phyloP scores from a whole-genome alignment of 2,113 vertebrate genomes.

The Xiphophorus maculatus region DNA sequence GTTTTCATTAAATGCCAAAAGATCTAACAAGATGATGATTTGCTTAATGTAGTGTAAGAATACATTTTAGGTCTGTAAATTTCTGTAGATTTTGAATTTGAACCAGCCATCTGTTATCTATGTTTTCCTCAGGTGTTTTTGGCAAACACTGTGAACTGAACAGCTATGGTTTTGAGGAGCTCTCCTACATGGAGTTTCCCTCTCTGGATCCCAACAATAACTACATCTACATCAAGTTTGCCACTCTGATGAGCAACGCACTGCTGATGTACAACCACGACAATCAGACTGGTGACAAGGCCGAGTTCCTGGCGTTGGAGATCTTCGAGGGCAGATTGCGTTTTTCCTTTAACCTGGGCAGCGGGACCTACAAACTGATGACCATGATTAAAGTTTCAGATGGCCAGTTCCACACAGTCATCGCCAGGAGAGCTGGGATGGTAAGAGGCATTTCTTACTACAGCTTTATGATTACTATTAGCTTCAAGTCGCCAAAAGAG shows the following conservation, averaged over 20 bases:
- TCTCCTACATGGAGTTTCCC: slow-evolving; percentile 98
- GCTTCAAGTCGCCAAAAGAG: slow-evolving; percentile 7
- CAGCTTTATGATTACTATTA: not conserved
- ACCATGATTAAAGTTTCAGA: slow-evolving; percentile 93
- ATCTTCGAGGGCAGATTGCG: slow-evolving; percentile 87
- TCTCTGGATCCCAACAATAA: slow-evolving; percentile 98
- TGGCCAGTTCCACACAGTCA: slow-evolving; percentile 94
- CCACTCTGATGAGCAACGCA: slow-evolving; percentile 89
- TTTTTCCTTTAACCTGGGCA: slow-evolving; percentile 95
- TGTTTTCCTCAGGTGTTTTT: slow-evolving; percentile 88
- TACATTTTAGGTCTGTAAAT: slow-evolving; percentile 3
- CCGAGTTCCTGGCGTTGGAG: slow-evolving; percentile 95
- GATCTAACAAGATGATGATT: not conserved
- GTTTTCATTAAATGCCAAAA: not conserved
- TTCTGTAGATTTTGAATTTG: slow-evolving; percentile 45
- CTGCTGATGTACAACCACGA: slow-evolving; percentile 94
- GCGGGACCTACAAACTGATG: slow-evolving; percentile 90
- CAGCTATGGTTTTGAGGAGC: slow-evolving; percentile 96
- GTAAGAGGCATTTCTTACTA: slow-evolving; percentile 75
- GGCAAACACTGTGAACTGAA: slow-evolving; percentile 97
- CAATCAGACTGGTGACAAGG: slow-evolving; percentile 93
- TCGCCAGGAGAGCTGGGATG: slow-evolving; percentile 94
- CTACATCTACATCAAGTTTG: slow-evolving; percentile 97
- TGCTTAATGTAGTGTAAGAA: slow-evolving; percentile 17
- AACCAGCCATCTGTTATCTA: slow-evolving; percentile 27